Conservation (phyloP, 2,888 invertebrate species). For the Leptinotarsa rubiginosa region DNA sequence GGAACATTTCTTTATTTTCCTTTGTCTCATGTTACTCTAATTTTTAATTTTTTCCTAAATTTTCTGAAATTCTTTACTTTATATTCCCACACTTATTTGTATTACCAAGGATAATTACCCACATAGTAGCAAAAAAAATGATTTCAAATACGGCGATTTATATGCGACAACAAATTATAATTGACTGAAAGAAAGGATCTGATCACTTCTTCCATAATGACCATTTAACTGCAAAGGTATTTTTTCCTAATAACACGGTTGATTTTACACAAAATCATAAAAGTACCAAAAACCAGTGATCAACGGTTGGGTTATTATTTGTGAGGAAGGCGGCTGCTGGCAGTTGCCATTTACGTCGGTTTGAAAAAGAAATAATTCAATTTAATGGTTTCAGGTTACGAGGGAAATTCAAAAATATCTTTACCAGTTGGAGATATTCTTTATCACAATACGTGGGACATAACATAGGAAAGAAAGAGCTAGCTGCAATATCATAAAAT, state of each 20-base stretch:
- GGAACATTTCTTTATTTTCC: too few relatives aligned
- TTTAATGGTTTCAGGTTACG: slow-evolving; percentile 10
- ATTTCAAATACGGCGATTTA: neutral
- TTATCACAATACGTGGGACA: too few relatives aligned
- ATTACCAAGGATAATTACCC: neutral
- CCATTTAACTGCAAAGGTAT: neutral
- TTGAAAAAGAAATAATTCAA: slow-evolving; percentile 4
- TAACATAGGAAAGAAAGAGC: too few relatives aligned
- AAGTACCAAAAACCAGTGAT: slow-evolving; percentile 8
- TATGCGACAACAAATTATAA: too few relatives aligned
- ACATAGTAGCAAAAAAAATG: neutral
- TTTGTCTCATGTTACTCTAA: too few relatives aligned
- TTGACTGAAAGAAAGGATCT: too few relatives aligned
- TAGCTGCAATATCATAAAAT: too few relatives aligned
- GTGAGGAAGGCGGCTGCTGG: slow-evolving; percentile 3
- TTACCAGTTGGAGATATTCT: too few relatives aligned
- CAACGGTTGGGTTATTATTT: slow-evolving; percentile 8
- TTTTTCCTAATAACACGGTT: slow-evolving; percentile 8
- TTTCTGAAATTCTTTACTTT: too few relatives aligned
- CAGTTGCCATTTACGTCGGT: slow-evolving; percentile 7
- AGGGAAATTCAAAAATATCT: neutral
- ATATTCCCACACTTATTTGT: neutral
- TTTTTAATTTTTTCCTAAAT: too few relatives aligned
- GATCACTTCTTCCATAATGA: neutral
- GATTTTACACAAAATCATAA: slow-evolving; percentile 3